phyloP scores from a whole-genome alignment of 2,113 vertebrate genomes.

The Syngnathus typhle region DNA sequence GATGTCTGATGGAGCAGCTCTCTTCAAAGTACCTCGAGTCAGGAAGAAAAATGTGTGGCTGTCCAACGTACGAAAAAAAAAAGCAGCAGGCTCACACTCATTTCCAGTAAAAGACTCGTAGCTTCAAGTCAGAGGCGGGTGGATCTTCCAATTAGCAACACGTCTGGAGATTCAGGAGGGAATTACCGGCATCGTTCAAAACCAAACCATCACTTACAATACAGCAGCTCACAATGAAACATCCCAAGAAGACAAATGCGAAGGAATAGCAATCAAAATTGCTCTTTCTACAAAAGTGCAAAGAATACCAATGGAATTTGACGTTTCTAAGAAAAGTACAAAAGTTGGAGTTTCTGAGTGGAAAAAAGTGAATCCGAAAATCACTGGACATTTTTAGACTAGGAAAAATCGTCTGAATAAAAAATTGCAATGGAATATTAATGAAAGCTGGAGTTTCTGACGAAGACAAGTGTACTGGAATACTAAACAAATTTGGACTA shows the following conservation, averaged over 20 bases:
- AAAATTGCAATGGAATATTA: not conserved
- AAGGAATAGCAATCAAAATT: not conserved
- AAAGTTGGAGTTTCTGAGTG: not conserved
- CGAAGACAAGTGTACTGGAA: not conserved
- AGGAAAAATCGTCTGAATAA: not conserved
- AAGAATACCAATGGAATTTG: not conserved
- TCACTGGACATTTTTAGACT: not conserved
- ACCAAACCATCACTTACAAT: conserved; percentile 10
- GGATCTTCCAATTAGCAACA: conserved; percentile 19
- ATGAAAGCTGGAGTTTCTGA: not conserved
- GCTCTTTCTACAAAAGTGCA: not conserved
- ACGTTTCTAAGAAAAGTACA: not conserved
- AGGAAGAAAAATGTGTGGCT: not conserved
- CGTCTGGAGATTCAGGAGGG: not conserved
- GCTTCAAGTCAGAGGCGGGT: not conserved
- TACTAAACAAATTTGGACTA: not conserved
- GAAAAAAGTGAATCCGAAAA: not conserved
- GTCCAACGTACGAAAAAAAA: conserved; percentile 1
- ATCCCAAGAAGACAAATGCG: not conserved
- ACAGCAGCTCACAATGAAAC: not conserved
- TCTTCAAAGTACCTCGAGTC: not conserved
- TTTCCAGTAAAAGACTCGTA: conserved; percentile 10
- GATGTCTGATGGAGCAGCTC: conserved; percentile 33
- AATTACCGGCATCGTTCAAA: conserved; percentile 2
- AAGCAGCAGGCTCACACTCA: conserved; percentile 12